Evolutionary conservation across 2,888 invertebrate species (phyloP), one percentile per base, ranked within the genome.

Genomic region (Diarsia mendica): DNA sequence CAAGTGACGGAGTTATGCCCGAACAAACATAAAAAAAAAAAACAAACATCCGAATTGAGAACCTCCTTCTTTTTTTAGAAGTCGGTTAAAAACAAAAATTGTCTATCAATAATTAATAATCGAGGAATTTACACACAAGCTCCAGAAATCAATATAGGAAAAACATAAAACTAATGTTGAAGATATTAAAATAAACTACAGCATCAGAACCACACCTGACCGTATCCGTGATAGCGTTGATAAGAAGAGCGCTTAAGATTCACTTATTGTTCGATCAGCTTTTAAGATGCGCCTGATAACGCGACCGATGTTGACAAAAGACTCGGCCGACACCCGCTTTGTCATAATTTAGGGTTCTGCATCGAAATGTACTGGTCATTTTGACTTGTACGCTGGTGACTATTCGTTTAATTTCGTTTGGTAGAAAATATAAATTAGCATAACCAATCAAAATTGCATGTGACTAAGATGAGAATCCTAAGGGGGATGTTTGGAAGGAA

Each of bases 261-360:
- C 95, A 95, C 93, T 96, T 95, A 95, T 96, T 96, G 96, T 96
- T 94, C 93, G 90, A 90, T 85, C 88, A 92, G 90, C 95, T 96
- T 93, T 96, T 96, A 94, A 96, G 96, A 96, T 96, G 91, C 77
- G 53, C 85, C 84, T 87, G 96, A 96, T 96, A 95, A 82, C 64
- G 90, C 87, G 75, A 77, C 84, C 92, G 95, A 96, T 95, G 95
- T 94, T 96, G 96, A 96, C 96, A 96, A 96, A 96, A 93, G 95
- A 93, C 86, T 90, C 88, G 90, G 89, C 92, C 89, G 92, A 90
- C 92, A 88, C 84, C 79, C 87, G 89, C 93, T 94, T 93, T 93
- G 93, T 93, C 94, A 93, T 91, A 87, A 80, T 90, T 94, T 85
- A 90, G 94, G 90, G 95, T 84, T 92, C 93, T 87, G 76, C 85